Evolutionary conservation across 2,888 invertebrate genomes (phyloP), one percentile per base, ranked within the genome.

Genomic region (Sphaerophoria rueppellii): DNA sequence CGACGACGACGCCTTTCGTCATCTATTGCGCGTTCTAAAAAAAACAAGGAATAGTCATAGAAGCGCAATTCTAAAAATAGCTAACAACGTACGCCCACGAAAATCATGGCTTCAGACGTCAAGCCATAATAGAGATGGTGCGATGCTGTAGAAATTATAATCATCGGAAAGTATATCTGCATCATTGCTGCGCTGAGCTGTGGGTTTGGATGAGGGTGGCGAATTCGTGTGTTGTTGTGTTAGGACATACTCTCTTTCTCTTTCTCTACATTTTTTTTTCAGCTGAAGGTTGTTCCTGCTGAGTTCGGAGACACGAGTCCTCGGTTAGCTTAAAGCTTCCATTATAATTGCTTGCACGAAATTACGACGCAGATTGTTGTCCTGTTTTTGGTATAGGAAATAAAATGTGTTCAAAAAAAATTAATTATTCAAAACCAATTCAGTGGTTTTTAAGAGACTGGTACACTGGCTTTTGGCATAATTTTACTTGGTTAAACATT

Each of bases 71-170:
- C 83, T 83, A 83, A 80, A 83, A 83, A 83, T 83, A 83, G 75
- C 75, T 24, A 24, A 24, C 75, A 55, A 60, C 79, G 80, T 80
- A 79, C 83, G 83, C 83, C 83, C 83, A 83, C 83, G 71, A 37
- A 83, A 83, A 83, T 83, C 83, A 83, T 83, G 83, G 50, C 75
- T 63, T 67, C 70, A 83, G 83, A 83, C 79, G 80, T 75, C 83
- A 80, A 35, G 50, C 74, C 4, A 40, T 54, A 24, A 34, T 52
- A 43, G 34, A 11, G 43, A 12, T 43, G 43, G 12, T 43, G 43
- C 43, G 24, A 24, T 75, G 70, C 11, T 46, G 50, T 46, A 57
- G 40, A 67, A 67, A 67, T 65, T 35, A 57, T 58, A 58, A 46
- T 58, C 57, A 57, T 70, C 14, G 57, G 34, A 34, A 34, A 58